Evolutionary conservation across 2,888 invertebrate genomes (phyloP), one percentile per base, ranked within the genome.

Genomic region (Polyploca ridens): DNA sequence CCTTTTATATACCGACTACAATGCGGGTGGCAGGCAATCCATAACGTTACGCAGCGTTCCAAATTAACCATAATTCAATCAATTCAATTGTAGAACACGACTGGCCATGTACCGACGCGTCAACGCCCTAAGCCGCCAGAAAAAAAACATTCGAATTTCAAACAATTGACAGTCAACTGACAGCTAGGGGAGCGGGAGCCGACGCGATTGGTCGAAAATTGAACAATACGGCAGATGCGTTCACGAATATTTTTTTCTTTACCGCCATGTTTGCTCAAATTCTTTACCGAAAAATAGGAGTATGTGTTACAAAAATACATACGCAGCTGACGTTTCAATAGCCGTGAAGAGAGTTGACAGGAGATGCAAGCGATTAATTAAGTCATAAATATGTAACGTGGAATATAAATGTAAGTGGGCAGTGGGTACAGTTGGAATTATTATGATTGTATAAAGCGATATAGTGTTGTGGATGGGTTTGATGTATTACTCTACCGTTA

Each of bases 221-320:
- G 90, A 86, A 92, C 93, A 93, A 93, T 91, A 79, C 86, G 85
- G 91, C 93, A 94, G 93, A 94, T 94, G 93, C 89, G 91, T 83
- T 87, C 84, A 76, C 73, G 79, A 81, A 78, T 70, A 77, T 86
- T 84, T 87, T 90, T 85, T 79, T 79, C 67, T 78, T 77, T 71
- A 78, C 88, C 77, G 92, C 93, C 91, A 92, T 93, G 87, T 93
- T 93, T 93, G 90, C 89, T 88, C 78, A 87, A 86, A 84, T 87
- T 85, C 86, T 87, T 85, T 86, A 86, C 84, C 84, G 84, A 84
- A 84, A 87, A 88, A 85, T 86, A 78, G 81, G 78, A 77, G 81
- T 79, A 78, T n/a, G 4, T 33, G n/a, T 27, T 63, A 78, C 76
- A 78, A 76, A 69, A 72, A 19, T 58, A 62, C 63, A 72, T 74